phyloP scores from a whole-genome alignment of 2,113 vertebrate species.

The Cavia aperea region DNA sequence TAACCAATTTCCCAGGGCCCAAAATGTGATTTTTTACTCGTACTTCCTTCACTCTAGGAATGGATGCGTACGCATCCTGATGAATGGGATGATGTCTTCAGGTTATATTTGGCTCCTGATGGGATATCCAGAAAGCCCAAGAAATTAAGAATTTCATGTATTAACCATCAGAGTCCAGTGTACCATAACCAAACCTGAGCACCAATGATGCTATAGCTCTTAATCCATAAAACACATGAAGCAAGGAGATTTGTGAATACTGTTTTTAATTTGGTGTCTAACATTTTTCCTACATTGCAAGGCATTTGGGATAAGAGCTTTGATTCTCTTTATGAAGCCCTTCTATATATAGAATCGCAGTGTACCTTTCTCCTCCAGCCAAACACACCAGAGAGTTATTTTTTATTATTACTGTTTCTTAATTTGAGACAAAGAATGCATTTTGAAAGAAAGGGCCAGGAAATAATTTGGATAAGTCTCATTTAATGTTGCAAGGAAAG shows the following conservation, averaged over 20 bases:
- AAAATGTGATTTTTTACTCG: background rate
- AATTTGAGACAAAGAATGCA: slow-evolving; percentile 33
- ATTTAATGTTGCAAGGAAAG: background rate
- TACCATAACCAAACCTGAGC: background rate
- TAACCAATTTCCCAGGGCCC: background rate
- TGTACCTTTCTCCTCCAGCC: background rate
- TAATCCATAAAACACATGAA: background rate
- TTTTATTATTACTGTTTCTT: slow-evolving; percentile 16
- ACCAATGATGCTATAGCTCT: background rate
- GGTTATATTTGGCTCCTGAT: background rate
- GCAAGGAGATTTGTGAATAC: background rate
- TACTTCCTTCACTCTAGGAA: background rate
- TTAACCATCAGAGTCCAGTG: background rate
- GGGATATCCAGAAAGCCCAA: background rate
- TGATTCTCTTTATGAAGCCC: slow-evolving; percentile 28
- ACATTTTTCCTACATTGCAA: background rate
- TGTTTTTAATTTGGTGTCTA: background rate
- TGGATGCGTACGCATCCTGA: background rate
- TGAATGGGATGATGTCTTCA: background rate
- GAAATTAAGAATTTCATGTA: background rate
- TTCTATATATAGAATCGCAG: slow-evolving; percentile 28
- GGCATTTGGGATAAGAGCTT: background rate
- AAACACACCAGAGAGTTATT: slow-evolving; percentile 9
- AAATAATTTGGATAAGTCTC: background rate
- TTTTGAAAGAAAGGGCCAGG: slow-evolving; percentile 11